Conservation (phyloP, 1,140 invertebrate genomes). For the Paracyclopina nana region DNA sequence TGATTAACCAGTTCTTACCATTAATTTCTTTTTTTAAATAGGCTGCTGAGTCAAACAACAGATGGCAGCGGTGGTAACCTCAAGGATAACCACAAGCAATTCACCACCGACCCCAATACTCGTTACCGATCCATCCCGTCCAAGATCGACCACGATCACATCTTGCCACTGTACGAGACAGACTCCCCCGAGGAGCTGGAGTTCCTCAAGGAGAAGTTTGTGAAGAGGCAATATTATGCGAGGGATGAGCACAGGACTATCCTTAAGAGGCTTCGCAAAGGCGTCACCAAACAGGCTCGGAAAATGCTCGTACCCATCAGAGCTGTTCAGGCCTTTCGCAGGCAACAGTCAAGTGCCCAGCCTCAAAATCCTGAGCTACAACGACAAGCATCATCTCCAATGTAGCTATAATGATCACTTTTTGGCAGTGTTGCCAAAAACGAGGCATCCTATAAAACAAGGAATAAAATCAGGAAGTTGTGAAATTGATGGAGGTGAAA, state of each 20-base stretch:
- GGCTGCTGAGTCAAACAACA: slow-evolving; percentile 32
- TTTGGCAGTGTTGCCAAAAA: no score
- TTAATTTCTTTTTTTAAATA: no score
- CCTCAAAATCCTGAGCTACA: no score
- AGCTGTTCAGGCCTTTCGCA: no score
- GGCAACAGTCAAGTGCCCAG: no score
- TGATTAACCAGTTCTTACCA: no score
- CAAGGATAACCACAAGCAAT: slow-evolving; percentile 26
- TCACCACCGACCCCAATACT: slow-evolving; percentile 29
- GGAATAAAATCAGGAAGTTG: no score
- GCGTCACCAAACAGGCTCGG: neutral
- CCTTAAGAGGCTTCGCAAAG: slow-evolving; percentile 1
- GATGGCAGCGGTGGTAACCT: slow-evolving; percentile 29
- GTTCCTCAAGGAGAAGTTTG: slow-evolving; percentile 9
- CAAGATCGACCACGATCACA: slow-evolving; percentile 16
- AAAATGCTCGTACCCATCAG: no score
- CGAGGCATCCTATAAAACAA: no score
- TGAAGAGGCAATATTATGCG: neutral
- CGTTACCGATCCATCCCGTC: slow-evolving; percentile 25
- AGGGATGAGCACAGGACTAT: neutral
- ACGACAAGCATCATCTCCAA: no score
- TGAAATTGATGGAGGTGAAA: no score
- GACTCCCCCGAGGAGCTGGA: slow-evolving; percentile 16
- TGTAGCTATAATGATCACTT: no score
- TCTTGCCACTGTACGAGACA: slow-evolving; percentile 18